Evolutionary conservation across 2,888 invertebrate genomes (phyloP).

Genomic region (Stratiomys singularior): DNA sequence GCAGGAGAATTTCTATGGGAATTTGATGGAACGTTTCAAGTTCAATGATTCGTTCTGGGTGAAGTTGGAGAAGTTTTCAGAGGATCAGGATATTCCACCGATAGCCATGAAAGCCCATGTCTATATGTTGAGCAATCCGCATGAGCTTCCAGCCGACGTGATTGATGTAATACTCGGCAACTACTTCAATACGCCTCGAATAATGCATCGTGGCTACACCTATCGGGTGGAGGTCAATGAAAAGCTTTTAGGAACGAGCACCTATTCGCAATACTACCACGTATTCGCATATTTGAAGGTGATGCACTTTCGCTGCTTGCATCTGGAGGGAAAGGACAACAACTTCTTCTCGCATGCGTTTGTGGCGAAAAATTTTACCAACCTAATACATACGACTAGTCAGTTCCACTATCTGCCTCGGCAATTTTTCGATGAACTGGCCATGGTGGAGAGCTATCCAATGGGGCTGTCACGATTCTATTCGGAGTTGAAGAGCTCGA

Average conservation of each 20-base stretch:
- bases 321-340: slow-evolving; percentile 61
- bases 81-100: slow-evolving; percentile 59
- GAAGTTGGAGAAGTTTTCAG: slow-evolving; percentile 58
- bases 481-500: slow-evolving; percentile 70
- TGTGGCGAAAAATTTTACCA: slow-evolving; percentile 64
- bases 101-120: slow-evolving; percentile 63
- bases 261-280: slow-evolving; percentile 62
- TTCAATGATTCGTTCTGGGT: slow-evolving; percentile 58
- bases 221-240: slow-evolving; percentile 73
- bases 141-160: slow-evolving; percentile 65
- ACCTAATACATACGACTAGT: slow-evolving; percentile 60
- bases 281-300: slow-evolving; percentile 62
- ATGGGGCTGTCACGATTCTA: slow-evolving; percentile 70
- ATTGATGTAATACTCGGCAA: slow-evolving; percentile 72
- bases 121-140: slow-evolving; percentile 61
- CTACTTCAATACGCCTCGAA: slow-evolving; percentile 75
- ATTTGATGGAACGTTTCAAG: slow-evolving; percentile 61
- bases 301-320: slow-evolving; percentile 62
- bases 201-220: slow-evolving; percentile 72
- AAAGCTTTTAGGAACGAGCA: slow-evolving; percentile 62
- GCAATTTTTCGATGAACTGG: slow-evolving; percentile 60
- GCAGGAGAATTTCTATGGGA: slow-evolving; percentile 64
- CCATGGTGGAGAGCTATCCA: slow-evolving; percentile 69
- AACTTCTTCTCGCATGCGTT: slow-evolving; percentile 63
- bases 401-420: slow-evolving; percentile 61